phyloP scores from a whole-genome alignment of 2,797 vertebrate species.

The Pseudopleuronectes americanus region DNA sequence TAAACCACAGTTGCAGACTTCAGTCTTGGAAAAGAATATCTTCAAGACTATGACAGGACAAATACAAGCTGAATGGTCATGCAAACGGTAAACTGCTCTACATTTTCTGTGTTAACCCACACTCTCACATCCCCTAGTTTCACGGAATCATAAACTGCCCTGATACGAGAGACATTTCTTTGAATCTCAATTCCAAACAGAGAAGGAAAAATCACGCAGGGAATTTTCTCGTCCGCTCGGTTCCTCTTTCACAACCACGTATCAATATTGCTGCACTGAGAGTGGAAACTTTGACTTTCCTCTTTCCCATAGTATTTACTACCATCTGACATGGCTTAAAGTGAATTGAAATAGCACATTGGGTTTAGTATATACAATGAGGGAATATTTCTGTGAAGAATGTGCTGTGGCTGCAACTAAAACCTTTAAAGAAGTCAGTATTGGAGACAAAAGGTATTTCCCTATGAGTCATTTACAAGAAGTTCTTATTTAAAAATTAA shows the following conservation, averaged over 20 bases:
- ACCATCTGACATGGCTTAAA: slow-evolving; percentile 16
- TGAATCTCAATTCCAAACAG: slow-evolving; percentile 10
- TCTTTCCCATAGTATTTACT: slow-evolving; percentile 21
- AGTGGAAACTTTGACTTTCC: slow-evolving; percentile 47
- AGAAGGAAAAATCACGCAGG: slow-evolving; percentile 19
- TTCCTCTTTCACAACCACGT: slow-evolving; percentile 60
- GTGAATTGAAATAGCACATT: slow-evolving; percentile 20
- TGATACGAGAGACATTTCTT: neutral
- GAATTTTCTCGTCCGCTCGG: slow-evolving; percentile 39
- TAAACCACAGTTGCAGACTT: neutral
- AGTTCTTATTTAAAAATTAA: neutral
- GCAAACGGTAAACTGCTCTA: neutral
- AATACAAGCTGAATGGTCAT: neutral
- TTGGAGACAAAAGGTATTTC: neutral
- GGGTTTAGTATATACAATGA: neutral
- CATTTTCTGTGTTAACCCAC: neutral
- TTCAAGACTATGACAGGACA: neutral
- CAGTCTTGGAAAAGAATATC: neutral
- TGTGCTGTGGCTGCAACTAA: no score
- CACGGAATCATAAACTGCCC: neutral
- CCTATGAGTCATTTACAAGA: neutral
- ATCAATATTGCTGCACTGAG: slow-evolving; percentile 18
- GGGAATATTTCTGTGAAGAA: neutral
- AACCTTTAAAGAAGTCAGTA: neutral
- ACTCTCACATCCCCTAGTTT: neutral